A percentile compares a stretch with the other conserved stretches of the same genome.
Conservation (phyloP, 2,888 invertebrate genomes). For the Eupithecia abbreviata region DNA sequence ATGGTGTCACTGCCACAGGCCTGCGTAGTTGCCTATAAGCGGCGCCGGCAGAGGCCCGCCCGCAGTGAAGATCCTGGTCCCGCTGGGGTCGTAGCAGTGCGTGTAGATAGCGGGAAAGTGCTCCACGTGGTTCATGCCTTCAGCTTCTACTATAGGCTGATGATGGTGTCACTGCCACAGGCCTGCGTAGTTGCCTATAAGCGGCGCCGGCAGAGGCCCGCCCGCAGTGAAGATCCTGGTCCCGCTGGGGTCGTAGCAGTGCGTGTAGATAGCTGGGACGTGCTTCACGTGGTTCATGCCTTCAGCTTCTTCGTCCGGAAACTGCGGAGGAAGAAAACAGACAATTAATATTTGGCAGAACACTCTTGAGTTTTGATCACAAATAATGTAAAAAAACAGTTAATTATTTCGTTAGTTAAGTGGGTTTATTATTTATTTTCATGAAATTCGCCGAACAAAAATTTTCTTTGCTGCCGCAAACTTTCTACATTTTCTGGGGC, state of each 20-base stretch:
- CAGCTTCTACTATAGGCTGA: neutral
- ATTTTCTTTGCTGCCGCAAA: too few species aligned
- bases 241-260: constrained; percentile 96
- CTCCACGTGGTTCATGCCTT: constrained; percentile 91
- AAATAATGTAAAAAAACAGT: too few species aligned
- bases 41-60: constrained; percentile 97
- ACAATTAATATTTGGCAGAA: neutral
- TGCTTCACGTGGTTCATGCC: constrained; percentile 94
- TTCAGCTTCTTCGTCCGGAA: constrained; percentile 93
- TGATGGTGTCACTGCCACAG: constrained; percentile 90
- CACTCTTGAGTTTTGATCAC: too few species aligned
- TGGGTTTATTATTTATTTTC: too few species aligned
- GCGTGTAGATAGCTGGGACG: constrained; percentile 97
- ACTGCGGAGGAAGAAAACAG: constrained; percentile 74
- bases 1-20: constrained; percentile 91
- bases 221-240: constrained; percentile 97
- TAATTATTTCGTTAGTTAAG: too few species aligned
- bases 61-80: constrained; percentile 95
- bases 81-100: constrained; percentile 96
- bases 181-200: constrained; percentile 97
- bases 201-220: constrained; percentile 95
- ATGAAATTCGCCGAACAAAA: too few species aligned
- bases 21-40: constrained; percentile 96
- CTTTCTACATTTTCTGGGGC: too few species aligned
- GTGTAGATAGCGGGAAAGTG: constrained; percentile 98